Evolutionary conservation across 2,888 invertebrate species (phyloP).

Genomic region (Epirrita christyi): DNA sequence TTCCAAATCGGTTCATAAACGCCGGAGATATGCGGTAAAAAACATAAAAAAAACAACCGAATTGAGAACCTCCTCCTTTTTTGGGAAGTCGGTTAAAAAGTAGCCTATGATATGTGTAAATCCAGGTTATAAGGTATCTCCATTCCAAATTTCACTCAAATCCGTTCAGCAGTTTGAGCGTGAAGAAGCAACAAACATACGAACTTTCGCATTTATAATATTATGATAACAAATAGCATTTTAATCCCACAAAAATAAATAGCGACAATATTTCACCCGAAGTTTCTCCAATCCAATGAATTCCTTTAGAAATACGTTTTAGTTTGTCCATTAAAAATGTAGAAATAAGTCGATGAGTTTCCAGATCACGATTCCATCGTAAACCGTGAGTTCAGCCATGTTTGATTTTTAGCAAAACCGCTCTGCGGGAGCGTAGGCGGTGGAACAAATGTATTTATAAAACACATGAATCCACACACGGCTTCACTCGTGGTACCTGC

Average conservation of each 20-base stretch:
- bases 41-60: too few relatives aligned
- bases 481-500: too few relatives aligned
- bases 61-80: too few relatives aligned
- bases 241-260: conserved; percentile 1
- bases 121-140: too few relatives aligned
- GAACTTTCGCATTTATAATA: too few relatives aligned
- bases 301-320: conserved; percentile 33
- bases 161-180: too few relatives aligned
- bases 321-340: conserved; percentile 52
- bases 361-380: conserved; percentile 52
- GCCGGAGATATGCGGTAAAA: too few relatives aligned
- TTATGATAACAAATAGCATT: conserved; percentile 6
- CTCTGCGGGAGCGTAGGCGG: conserved; percentile 24
- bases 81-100: too few relatives aligned
- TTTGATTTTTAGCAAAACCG: conserved; percentile 45
- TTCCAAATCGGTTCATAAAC: too few relatives aligned
- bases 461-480: not conserved
- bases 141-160: too few relatives aligned
- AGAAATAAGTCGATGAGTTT: conserved; percentile 47
- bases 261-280: conserved; percentile 7
- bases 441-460: conserved; percentile 11
- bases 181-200: too few relatives aligned
- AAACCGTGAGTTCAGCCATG: conserved; percentile 48
- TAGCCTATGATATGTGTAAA: too few relatives aligned
- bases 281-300: conserved; percentile 16